Base-by-base conservation (phyloP, 2,797 vertebrate species). In the Falco concolor region DNA sequence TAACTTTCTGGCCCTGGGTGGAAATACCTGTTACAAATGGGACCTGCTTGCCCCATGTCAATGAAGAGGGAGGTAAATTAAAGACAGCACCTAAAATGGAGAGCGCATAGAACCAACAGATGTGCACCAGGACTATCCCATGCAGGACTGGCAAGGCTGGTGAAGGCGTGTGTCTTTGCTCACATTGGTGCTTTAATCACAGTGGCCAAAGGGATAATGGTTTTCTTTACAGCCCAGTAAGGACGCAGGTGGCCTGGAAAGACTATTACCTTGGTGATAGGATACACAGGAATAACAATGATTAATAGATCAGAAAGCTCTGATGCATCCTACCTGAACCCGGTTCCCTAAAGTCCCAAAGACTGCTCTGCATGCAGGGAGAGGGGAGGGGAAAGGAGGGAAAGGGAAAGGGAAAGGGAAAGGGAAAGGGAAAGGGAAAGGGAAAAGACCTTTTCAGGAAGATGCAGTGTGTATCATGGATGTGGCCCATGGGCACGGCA, bases 1-100 rank as follows among this genome's bases (percentile, higher is more conserved):
- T 89, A 90, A 82, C 80, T 76, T 72, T 83, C 70, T 89, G 56
- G 64, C 67, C 79, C 76, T 61, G 72, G 13, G n/a, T 78, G 38
- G 38, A 87, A 92, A 77, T 53, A 60, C 12, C 34, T 75, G 84
- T 72, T 65, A 57, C 42, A 87, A 90, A 87, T 34, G 30, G 50
- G 65, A 80, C 78, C 38, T 80, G n/a, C 21, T 75, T 77, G 45
- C 23, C 53, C 78, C 19, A 4, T 8, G 44, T 44, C 5, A 0
- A 1, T 61, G 53, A 91, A 86, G 64, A 14, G 30, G 36, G 22
- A 63, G 27, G 56, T 68, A 72, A 77, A 45, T 64, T 67, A 92
- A 72, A 65, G 75, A 53, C 28, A 64, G 75, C 23, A 34, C 15
- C 42, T 80, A 64, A 85, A 84, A 64, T 27, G 42, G 38, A 63